Conservation (phyloP, 1,140 invertebrate species). For the Drosophila repletoides region DNA sequence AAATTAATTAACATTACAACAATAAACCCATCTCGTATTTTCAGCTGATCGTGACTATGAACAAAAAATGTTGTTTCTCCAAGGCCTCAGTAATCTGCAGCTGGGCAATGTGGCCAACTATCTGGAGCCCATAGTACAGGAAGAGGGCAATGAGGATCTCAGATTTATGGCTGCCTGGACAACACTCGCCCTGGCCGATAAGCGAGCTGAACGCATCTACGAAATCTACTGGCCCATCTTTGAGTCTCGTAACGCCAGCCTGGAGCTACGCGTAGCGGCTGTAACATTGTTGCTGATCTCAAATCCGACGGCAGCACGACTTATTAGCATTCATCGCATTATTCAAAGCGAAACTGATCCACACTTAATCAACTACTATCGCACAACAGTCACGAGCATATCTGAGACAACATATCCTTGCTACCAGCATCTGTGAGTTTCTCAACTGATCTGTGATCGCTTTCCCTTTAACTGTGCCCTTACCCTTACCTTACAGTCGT, state of each 20-base stretch:
- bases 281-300: slow-evolving; percentile 86
- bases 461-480: not conserved
- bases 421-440: slow-evolving; percentile 85
- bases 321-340: slow-evolving; percentile 87
- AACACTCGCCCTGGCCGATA: slow-evolving; percentile 83
- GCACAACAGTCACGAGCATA: slow-evolving; percentile 87
- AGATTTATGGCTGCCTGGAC: slow-evolving; percentile 86
- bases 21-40: not conserved
- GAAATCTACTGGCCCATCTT: slow-evolving; percentile 88
- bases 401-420: slow-evolving; percentile 86
- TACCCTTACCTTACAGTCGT: slow-evolving; percentile 79
- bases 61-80: slow-evolving; percentile 87
- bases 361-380: slow-evolving; percentile 88
- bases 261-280: slow-evolving; percentile 87
- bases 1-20: not conserved
- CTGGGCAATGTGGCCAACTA: slow-evolving; percentile 85
- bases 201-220: slow-evolving; percentile 84
- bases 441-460: not conserved
- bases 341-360: slow-evolving; percentile 85
- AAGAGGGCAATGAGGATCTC: slow-evolving; percentile 83
- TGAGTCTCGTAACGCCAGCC: slow-evolving; percentile 86
- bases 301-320: slow-evolving; percentile 85
- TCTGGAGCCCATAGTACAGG: slow-evolving; percentile 84
- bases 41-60: slow-evolving; percentile 86
- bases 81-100: slow-evolving; percentile 86